Base-by-base conservation (phyloP, 2,113 vertebrate genomes). In the Scophthalmus maximus region DNA sequence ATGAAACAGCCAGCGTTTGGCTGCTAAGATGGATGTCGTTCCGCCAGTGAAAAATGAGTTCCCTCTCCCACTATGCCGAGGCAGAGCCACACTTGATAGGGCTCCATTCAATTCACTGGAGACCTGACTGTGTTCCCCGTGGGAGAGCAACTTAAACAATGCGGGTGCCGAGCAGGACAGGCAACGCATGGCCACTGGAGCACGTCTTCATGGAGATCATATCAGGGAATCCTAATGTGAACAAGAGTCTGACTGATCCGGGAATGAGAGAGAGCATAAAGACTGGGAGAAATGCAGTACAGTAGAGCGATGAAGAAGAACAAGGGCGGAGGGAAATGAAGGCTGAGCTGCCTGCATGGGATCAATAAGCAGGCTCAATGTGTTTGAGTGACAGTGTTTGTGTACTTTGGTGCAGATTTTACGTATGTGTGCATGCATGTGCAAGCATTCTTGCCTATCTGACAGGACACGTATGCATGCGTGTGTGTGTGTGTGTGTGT, bases 1-100 rank as follows among this genome's bases (percentile, higher is more conserved):
- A 94, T 94, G 92, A 93, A 93, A 93, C 88, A 90, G 88, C 84
- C 84, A 89, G 88, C 74, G 56, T 88, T 88, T 76, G 88, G 88
- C 89, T 86, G 81, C 87, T 57, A 78, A 80, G 89, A 92, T 91
- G 88, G 89, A 92, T 90, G 92, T 91, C 81, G 77, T 85, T 90
- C 86, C 84, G 60, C 55, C 60, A 50, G 86, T 89, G 90, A 93
- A 92, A 93, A 93, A 92, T 90, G 84, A 92, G 78, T 91, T 85
- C 71, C 71, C 81, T 81, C 75, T 74, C 73, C 83, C 88, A 56
- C 78, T 82, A 70, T 51, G 74, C 87, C 27, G 79, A 73, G 74
- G 68, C 80, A 68, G 79, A 84, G 85, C 76, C 75, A 79, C 84
- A 88, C 84, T 85, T 87, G 84, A 89, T 84, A 79, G 79, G 86